phyloP scores from a whole-genome alignment of 2,113 vertebrate genomes.

The Datnioides undecimradiatus region DNA sequence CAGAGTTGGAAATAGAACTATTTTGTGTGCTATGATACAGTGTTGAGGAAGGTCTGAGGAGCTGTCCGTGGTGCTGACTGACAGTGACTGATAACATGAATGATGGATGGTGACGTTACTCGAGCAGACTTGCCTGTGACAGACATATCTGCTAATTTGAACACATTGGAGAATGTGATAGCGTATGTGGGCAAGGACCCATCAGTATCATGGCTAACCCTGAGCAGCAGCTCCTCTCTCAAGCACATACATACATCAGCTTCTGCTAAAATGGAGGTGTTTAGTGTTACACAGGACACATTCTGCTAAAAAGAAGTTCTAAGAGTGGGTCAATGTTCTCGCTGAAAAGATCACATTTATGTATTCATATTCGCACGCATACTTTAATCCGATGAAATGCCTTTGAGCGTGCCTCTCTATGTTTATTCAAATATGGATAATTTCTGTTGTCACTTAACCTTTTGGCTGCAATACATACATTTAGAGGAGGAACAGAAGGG shows the following conservation, averaged over 20 bases:
- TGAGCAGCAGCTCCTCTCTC: conserved; percentile 20
- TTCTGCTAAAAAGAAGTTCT: background rate
- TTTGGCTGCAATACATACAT: background rate
- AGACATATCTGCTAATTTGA: conserved; percentile 28
- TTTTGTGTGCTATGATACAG: background rate
- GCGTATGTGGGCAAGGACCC: background rate
- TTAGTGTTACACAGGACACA: conserved; percentile 8
- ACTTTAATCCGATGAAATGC: conserved; percentile 2
- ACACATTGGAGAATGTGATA: conserved; percentile 2
- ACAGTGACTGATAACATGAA: background rate
- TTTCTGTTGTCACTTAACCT: background rate
- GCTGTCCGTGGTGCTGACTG: conserved; percentile 34
- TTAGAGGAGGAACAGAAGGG: background rate
- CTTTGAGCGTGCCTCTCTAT: background rate
- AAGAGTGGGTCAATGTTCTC: background rate
- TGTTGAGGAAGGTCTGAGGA: background rate
- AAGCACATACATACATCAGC: conserved; percentile 18
- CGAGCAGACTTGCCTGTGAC: background rate
- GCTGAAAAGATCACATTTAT: conserved; percentile 8
- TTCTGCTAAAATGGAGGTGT: conserved; percentile 15
- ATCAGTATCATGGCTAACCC: conserved; percentile 10
- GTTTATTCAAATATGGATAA: background rate
- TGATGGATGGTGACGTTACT: background rate
- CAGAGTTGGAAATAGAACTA: background rate
- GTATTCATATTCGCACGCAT: background rate